A percentile compares a stretch with the other conserved stretches of the same genome.
phyloP scores from a whole-genome alignment of 2,113 vertebrate genomes.

The Gasterosteus aculeatus region DNA sequence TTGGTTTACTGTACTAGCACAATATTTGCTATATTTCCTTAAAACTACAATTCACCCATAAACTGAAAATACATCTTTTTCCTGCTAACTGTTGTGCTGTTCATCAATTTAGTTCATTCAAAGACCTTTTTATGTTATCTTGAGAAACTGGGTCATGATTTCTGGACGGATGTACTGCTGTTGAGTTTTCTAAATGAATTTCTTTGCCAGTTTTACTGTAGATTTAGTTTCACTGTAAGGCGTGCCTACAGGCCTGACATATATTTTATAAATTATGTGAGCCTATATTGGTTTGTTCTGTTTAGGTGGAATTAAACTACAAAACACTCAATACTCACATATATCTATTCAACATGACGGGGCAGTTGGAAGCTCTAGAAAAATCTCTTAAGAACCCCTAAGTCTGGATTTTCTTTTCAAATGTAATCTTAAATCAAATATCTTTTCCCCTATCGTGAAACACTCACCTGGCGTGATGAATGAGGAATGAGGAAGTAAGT shows the following conservation, averaged over 20 bases:
- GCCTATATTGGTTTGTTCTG: neutral
- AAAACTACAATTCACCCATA: neutral
- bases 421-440: neutral
- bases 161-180: neutral
- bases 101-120: neutral
- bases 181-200: neutral
- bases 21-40: neutral
- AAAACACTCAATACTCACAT: neutral
- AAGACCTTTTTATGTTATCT: neutral
- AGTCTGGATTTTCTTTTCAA: neutral
- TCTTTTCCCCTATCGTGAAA: neutral
- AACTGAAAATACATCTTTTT: neutral
- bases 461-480: neutral
- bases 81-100: neutral
- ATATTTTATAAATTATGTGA: neutral
- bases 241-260: neutral
- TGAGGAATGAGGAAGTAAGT: constrained; percentile 37
- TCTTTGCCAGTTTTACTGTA: neutral
- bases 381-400: neutral
- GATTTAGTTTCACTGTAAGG: neutral
- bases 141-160: neutral
- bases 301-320: neutral
- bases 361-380: neutral
- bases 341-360: neutral
- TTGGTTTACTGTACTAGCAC: neutral